Evolutionary conservation across 2,113 vertebrate species (phyloP).

Genomic region (Heterotis niloticus): DNA sequence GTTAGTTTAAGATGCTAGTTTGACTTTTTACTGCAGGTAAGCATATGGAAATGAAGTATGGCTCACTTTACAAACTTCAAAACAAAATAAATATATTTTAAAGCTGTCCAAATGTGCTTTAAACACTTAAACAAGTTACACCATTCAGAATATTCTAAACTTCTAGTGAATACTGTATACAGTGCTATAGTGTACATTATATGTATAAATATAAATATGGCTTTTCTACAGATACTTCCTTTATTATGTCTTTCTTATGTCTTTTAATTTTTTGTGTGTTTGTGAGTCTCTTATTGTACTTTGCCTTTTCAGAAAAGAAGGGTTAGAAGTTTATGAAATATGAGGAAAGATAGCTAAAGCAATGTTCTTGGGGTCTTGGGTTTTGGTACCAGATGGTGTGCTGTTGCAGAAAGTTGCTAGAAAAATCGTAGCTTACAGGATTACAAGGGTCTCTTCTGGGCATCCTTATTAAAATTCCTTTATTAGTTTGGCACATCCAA

Average conservation of each 20-base stretch:
- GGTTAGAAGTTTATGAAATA: not conserved
- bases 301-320: not conserved
- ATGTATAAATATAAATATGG: not conserved
- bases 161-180: no score
- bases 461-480: constrained; percentile 23
- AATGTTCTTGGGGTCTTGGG: constrained; percentile 11
- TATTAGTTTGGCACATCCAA: constrained; percentile 8
- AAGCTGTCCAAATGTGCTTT: no score
- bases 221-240: not conserved
- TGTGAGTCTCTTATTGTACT: no score
- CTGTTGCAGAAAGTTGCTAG: constrained; percentile 4
- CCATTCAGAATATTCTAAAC: no score
- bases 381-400: constrained; percentile 17
- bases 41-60: no score
- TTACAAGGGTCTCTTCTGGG: not conserved
- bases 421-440: constrained; percentile 11
- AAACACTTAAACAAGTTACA: not conserved
- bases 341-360: constrained; percentile 12
- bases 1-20: not conserved
- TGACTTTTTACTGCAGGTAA: not conserved
- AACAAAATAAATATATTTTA: not conserved
- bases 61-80: no score
- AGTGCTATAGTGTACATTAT: not conserved
- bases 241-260: not conserved
- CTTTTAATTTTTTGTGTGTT: not conserved